Conservation (phyloP, 1,140 invertebrate species). For the Drosophila parabipectinata region DNA sequence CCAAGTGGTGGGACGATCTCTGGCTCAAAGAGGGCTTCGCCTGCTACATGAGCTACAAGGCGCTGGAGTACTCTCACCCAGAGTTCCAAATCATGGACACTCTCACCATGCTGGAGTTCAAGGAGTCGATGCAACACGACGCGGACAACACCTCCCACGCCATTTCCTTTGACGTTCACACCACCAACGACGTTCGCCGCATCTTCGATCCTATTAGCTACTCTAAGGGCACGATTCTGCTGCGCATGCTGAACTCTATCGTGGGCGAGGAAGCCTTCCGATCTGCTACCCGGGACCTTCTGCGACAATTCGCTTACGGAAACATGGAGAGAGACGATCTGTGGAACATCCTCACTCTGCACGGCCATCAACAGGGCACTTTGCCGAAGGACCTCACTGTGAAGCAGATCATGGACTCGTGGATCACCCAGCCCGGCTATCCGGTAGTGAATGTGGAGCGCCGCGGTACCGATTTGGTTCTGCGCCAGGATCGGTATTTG, state of each 20-base stretch:
- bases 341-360: constrained; percentile 87
- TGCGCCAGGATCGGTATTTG: constrained; percentile 74
- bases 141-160: constrained; percentile 90
- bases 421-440: constrained; percentile 93
- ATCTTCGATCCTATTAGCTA: constrained; percentile 95
- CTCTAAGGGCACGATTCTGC: constrained; percentile 91
- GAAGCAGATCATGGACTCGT: constrained; percentile 91
- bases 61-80: constrained; percentile 87
- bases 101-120: constrained; percentile 90
- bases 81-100: constrained; percentile 91
- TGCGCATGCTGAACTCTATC: constrained; percentile 92
- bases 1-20: constrained; percentile 90
- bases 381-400: constrained; percentile 85
- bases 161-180: constrained; percentile 88
- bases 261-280: constrained; percentile 89
- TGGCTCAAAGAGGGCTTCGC: constrained; percentile 95
- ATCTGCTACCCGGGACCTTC: constrained; percentile 87
- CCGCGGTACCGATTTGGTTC: constrained; percentile 51
- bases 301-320: constrained; percentile 86
- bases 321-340: constrained; percentile 90
- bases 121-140: constrained; percentile 89
- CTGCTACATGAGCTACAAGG: constrained; percentile 89
- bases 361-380: constrained; percentile 84
- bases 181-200: constrained; percentile 90
- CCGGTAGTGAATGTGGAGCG: constrained; percentile 89